phyloP scores from a whole-genome alignment of 2,888 invertebrate species.

The Drosophila meridionalis region DNA sequence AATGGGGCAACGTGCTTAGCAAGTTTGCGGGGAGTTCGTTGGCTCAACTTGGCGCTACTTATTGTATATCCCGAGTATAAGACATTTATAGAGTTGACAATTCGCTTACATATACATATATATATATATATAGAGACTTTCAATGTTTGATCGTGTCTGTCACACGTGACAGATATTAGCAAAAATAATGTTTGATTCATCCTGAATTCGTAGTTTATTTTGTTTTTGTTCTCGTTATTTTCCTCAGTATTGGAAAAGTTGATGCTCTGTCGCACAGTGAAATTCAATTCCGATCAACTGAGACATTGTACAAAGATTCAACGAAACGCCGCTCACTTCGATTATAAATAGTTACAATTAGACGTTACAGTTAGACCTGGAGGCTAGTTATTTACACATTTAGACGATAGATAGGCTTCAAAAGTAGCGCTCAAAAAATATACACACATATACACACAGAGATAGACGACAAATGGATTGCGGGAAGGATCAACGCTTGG shows the following conservation, averaged over 20 bases:
- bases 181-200: constrained; percentile 5
- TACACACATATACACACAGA: constrained; percentile 51
- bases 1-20: constrained; percentile 16
- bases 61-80: background rate
- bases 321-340: constrained; percentile 16
- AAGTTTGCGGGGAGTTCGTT: constrained; percentile 5
- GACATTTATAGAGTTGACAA: constrained; percentile 1
- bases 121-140: background rate
- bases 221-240: background rate
- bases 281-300: constrained; percentile 3
- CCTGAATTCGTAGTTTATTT: background rate
- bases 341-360: constrained; percentile 39
- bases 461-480: constrained; percentile 10
- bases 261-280: background rate
- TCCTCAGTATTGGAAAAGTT: constrained; percentile 1
- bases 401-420: constrained; percentile 53
- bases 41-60: constrained; percentile 1
- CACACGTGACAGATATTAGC: constrained; percentile 19
- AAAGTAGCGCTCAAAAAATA: constrained; percentile 72
- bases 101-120: background rate
- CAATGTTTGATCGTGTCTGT: constrained; percentile 9
- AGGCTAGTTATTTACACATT: constrained; percentile 65
- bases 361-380: constrained; percentile 35
- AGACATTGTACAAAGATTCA: too few species aligned
- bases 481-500: constrained; percentile 26